Evolutionary conservation across 2,113 vertebrate genomes (phyloP), one percentile per base, ranked within the genome.

Genomic region (Nesogale talazaci): DNA sequence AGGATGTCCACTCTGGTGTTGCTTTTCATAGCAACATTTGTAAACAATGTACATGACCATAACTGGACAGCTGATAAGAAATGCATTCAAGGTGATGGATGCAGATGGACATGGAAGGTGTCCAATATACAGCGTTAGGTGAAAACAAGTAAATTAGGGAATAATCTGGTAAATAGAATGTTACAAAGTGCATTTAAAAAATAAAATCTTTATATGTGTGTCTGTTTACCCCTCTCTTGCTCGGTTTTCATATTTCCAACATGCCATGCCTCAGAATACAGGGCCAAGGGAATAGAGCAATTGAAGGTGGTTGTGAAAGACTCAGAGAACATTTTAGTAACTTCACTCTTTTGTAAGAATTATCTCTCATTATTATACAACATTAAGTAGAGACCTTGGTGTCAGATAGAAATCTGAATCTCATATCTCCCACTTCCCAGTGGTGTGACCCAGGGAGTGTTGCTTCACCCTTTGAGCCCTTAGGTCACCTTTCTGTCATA

Each of bases 291-390:
- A 83, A 69, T 6, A 91, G 56, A 89, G 27, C 31, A 86, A 69
- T 46, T 78, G 38, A 85, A 25, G 3, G 16, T 82, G 67, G n/a
- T 29, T 17, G 61, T 81, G 5, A 56, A 84, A 70, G 46, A 70
- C n/a, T 34, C 12, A 36, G 29, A 79, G 67, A 11, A 14, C 36
- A 86, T 65, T 88, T 86, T 85, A 85, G 52, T 74, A 79, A n/a
- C 36, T 92, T 77, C 74, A 36, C 75, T 92, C 27, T 83, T 87
- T 76, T 56, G 36, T 70, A 56, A 85, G 90, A 80, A 42, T 36
- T 3, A 14, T n/a, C 36, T 16, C 27, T 87, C 20, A 52, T 42
- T 90, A 83, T 65, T 69, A 69, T 59, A 34, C 67, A 38, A 40
- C 8, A n/a, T 10, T 25, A 12, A 85, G 14, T 76, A 46, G 29